Evolutionary conservation across 2,797 vertebrate species (phyloP).

Genomic region (Enteromius argenteus): DNA sequence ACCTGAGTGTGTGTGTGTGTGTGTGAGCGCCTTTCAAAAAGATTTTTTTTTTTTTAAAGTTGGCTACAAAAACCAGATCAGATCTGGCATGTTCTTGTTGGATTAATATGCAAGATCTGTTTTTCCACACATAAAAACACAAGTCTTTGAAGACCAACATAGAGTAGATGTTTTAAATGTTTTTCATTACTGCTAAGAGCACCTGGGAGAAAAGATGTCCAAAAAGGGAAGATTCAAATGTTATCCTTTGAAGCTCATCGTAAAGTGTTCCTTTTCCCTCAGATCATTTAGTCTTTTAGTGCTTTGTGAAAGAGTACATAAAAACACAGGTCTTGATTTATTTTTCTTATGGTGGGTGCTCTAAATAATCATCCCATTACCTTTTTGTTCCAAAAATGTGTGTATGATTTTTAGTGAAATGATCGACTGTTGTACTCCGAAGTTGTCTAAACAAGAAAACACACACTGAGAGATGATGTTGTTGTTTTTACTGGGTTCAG

Average conservation of each 20-base stretch:
- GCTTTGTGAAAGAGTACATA: background rate
- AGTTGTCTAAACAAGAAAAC: background rate
- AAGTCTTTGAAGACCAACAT: background rate
- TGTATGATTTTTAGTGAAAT: background rate
- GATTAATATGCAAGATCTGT: slow-evolving; percentile 9
- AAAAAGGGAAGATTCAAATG: background rate
- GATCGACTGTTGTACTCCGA: background rate
- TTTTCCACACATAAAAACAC: background rate
- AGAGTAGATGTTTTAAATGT: slow-evolving; percentile 11
- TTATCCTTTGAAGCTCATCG: background rate
- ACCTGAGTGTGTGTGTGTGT: background rate
- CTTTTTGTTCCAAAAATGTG: background rate
- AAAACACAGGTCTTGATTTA: background rate
- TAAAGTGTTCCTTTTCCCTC: background rate
- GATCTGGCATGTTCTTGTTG: background rate
- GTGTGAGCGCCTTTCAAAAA: no score
- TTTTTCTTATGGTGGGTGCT: background rate
- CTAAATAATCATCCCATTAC: background rate
- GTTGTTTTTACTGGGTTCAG: background rate
- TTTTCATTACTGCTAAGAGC: slow-evolving; percentile 18
- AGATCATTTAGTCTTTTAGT: background rate
- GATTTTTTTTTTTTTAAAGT: no score
- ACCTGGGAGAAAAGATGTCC: background rate
- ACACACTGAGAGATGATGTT: background rate
- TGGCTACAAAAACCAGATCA: background rate